Conservation (phyloP, 1,140 invertebrate genomes). For the Oryzaephilus surinamensis region DNA sequence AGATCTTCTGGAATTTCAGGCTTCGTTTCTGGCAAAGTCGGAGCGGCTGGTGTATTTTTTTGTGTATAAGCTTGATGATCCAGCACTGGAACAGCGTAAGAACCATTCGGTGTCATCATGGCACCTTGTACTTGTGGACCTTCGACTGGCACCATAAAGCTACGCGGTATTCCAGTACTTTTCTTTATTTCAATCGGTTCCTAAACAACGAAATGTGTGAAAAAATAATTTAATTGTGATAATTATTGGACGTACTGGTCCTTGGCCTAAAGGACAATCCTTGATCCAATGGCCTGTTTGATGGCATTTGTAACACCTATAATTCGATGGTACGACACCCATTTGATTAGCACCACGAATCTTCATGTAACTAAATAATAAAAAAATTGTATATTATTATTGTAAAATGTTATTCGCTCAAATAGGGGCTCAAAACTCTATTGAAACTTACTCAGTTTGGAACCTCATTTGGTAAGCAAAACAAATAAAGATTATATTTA, state of each 20-base stretch:
- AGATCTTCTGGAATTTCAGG: constrained; percentile 83
- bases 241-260: constrained; percentile 41
- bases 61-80: constrained; percentile 66
- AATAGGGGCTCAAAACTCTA: constrained; percentile 11
- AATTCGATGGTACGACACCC: constrained; percentile 79
- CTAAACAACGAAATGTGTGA: constrained; percentile 30
- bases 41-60: constrained; percentile 48
- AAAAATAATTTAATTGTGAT: constrained; percentile 19
- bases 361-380: constrained; percentile 62
- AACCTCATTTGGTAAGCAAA: not conserved
- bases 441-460: no score
- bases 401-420: constrained; percentile 14
- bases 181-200: constrained; percentile 75
- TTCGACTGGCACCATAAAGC: constrained; percentile 90
- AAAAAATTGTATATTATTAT: no score
- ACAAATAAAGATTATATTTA: not conserved
- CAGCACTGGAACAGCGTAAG: constrained; percentile 82
- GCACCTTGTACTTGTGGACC: constrained; percentile 82
- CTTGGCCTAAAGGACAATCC: constrained; percentile 68
- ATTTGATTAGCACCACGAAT: constrained; percentile 75
- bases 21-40: constrained; percentile 51
- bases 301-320: constrained; percentile 87
- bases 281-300: constrained; percentile 93
- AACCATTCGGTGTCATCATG: constrained; percentile 85
- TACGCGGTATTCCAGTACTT: constrained; percentile 93